These are phyloP conservation scores for Brachypterus glaber DNA, from an alignment of 2,888 invertebrate species.

Conservation along the genomic window DNA sequence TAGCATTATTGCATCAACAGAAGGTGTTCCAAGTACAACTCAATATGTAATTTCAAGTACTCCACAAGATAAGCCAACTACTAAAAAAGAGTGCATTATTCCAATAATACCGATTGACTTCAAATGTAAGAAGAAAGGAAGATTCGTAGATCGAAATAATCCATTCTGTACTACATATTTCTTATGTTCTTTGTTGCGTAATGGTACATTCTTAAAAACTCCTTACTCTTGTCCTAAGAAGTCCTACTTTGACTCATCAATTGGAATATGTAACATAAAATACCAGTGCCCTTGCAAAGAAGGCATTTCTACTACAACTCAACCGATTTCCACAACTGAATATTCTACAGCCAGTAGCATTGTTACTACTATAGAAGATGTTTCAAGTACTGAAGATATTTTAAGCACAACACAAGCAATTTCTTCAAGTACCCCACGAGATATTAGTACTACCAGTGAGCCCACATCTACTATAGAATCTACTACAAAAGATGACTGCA, in stretches of 20 bases:
- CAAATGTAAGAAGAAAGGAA: conserved; percentile 34
- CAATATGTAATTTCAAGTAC: no score
- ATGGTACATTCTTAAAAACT: conserved; percentile 32
- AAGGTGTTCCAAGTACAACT: no score
- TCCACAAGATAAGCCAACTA: background rate
- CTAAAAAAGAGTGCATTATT: background rate
- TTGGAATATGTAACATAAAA: conserved; percentile 13
- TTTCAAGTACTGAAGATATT: no score
- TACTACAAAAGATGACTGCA: background rate
- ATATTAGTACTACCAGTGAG: background rate
- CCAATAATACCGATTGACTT: conserved; percentile 10
- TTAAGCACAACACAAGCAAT: no score
- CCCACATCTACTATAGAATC: background rate
- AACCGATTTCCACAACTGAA: no score
- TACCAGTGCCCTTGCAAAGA: conserved; percentile 22
- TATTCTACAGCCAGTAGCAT: no score
- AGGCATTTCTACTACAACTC: conserved; percentile 4
- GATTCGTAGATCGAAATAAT: conserved; percentile 40
- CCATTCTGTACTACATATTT: conserved; percentile 25
- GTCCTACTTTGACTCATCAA: conserved; percentile 22
- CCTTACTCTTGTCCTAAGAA: conserved; percentile 20
- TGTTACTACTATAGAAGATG: no score
- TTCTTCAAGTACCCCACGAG: no score
- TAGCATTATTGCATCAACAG: background rate
- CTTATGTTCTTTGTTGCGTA: conserved; percentile 21